These are phyloP conservation scores for Bombyx mori DNA, from an alignment of 1,140 invertebrate species.

Conservation along the genomic window ASM3026992v2 NC_085133.1:3934501-3935000, in stretches of 20 bases:
- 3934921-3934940: constrained; percentile 21
- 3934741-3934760: constrained; percentile 21
- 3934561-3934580: too few species aligned
- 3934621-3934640: neutral
- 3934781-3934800: constrained; percentile 20
- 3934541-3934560: too few species aligned
- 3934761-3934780: too few species aligned
- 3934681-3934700: too few species aligned
- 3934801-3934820: constrained; percentile 49
- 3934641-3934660: constrained; percentile 2
- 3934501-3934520: too few species aligned
- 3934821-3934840: constrained; percentile 55
- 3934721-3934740: constrained; percentile 34
- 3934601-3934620: constrained; percentile 5
- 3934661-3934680: neutral
- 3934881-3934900: constrained; percentile 53
- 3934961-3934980: constrained; percentile 52
- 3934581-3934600: constrained; percentile 1
- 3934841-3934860: constrained; percentile 43
- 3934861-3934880: constrained; percentile 46
- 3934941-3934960: constrained; percentile 59
- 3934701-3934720: constrained; percentile 17
- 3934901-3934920: constrained; percentile 30
- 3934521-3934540: too few species aligned
- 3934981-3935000: constrained; percentile 51